Evolutionary conservation across 2,888 invertebrate species (phyloP), one percentile per base, ranked within the genome.

Genomic region (Odontomyia ornata): DNA sequence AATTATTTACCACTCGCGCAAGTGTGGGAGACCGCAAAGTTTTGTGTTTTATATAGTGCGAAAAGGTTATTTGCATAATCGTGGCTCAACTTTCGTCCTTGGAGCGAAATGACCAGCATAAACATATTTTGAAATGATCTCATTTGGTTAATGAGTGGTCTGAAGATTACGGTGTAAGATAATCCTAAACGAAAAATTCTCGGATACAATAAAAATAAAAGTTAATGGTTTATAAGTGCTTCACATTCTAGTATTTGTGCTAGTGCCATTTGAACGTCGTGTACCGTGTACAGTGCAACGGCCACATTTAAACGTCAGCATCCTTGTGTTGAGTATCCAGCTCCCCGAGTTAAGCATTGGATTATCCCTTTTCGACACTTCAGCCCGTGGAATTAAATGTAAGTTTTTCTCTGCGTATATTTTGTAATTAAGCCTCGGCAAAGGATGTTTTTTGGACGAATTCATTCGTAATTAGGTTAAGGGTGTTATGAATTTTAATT

Each of bases 321-420:
- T 13, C 43, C 47, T 15, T 23, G 69, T 25, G 69, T 47, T 15
- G n/a, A 30, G 23, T 23, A 65, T 36, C 36, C 30, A 52, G 1
- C 18, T 18, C 1, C 65, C 30, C 30, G 36, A 18, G 21, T 47
- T 25, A 36, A 69, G 46, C 69, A 69, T 47, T 69, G 69, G 69
- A 69, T 69, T 69, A 69, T 69, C 69, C 69, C 69, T 69, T 69
- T 69, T 69, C 69, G 46, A 47, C 47, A 27, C 47, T 25, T 13
- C 67, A 36, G 67, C 2, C n/a, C 69, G 36, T 21, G 46, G 46
- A 15, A 46, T 25, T 46, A 69, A 69, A 69, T 69, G 69, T 69
- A 69, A 69, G 69, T 69, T 46, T 21, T 65, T 65, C 13, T 25
- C 27, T 47, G 46, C 23, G 9, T 25, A n/a, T 47, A 25, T 15